These are phyloP conservation scores for Melipona quadrifasciata DNA, from an alignment of 1,140 invertebrate genomes.

Conservation along the genomic window DNA sequence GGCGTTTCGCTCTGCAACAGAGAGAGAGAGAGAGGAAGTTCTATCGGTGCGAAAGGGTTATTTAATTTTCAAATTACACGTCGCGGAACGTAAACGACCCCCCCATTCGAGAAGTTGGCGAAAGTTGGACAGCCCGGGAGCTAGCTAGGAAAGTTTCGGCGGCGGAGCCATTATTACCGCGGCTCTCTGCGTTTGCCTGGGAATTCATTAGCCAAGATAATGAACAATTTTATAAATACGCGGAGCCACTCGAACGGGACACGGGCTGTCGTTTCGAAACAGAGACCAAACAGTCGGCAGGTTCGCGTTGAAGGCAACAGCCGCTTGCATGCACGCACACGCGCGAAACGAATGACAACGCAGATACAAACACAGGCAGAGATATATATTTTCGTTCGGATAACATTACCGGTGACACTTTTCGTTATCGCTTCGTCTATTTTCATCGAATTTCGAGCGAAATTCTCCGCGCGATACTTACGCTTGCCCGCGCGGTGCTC, in stretches of 20 bases:
- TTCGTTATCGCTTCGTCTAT: constrained; percentile 2
- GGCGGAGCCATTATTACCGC: constrained; percentile 12
- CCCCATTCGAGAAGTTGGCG: not conserved
- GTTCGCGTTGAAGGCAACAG: constrained; percentile 6
- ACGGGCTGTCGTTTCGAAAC: not conserved
- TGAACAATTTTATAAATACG: constrained; percentile 38
- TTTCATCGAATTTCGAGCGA: not conserved
- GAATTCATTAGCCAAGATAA: constrained; percentile 34
- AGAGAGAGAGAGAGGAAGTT: not conserved
- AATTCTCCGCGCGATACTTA: not conserved
- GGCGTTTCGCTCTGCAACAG: not conserved
- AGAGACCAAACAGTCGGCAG: not conserved
- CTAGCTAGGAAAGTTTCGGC: not conserved
- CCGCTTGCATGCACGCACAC: no score
- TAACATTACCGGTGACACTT: not conserved
- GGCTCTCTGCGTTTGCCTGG: not conserved
- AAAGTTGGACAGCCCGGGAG: constrained; percentile 21
- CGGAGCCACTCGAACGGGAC: not conserved
- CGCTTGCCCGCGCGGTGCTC: not conserved
- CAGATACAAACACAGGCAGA: no score
- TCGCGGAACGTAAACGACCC: constrained; percentile 10
- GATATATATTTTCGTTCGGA: not conserved
- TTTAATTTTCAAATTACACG: constrained; percentile 40
- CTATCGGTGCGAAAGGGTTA: constrained; percentile 12
- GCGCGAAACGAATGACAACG: not conserved